These are phyloP conservation scores for Scyliorhinus canicula DNA, from an alignment of 2,797 vertebrate genomes.

Conservation along the genomic window DNA sequence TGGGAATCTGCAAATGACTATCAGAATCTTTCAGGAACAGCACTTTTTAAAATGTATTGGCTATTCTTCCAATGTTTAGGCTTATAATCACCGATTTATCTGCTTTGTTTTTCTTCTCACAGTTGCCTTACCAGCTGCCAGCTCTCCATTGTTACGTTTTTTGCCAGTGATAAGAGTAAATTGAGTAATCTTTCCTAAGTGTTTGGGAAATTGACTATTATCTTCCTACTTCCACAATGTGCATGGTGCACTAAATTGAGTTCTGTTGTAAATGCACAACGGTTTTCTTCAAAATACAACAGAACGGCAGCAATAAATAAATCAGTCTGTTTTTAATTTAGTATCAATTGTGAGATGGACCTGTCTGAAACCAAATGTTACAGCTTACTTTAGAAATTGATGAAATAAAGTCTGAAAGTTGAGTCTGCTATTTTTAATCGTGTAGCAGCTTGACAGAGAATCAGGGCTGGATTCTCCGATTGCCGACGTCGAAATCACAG, in stretches of 20 bases:
- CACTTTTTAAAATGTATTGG: neutral
- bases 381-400: neutral
- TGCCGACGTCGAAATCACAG: too few relatives aligned
- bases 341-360: neutral
- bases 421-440: neutral
- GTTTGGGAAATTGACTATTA: slow-evolving; percentile 10
- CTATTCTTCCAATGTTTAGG: slow-evolving; percentile 7
- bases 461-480: too few relatives aligned
- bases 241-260: neutral
- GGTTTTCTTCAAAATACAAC: neutral
- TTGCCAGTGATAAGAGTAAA: neutral
- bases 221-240: neutral
- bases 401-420: neutral
- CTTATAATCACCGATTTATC: neutral
- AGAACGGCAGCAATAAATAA: neutral
- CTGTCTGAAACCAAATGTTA: neutral
- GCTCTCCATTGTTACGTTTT: neutral
- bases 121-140: neutral
- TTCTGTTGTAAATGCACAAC: neutral
- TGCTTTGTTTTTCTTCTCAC: slow-evolving; percentile 2
- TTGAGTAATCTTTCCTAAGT: neutral
- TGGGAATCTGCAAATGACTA: slow-evolving; percentile 16
- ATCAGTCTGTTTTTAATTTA: neutral
- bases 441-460: neutral
- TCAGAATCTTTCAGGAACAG: neutral